These are phyloP conservation scores for Oligia strigilis DNA, from an alignment of 2,888 invertebrate genomes.

Conservation along the genomic window DNA sequence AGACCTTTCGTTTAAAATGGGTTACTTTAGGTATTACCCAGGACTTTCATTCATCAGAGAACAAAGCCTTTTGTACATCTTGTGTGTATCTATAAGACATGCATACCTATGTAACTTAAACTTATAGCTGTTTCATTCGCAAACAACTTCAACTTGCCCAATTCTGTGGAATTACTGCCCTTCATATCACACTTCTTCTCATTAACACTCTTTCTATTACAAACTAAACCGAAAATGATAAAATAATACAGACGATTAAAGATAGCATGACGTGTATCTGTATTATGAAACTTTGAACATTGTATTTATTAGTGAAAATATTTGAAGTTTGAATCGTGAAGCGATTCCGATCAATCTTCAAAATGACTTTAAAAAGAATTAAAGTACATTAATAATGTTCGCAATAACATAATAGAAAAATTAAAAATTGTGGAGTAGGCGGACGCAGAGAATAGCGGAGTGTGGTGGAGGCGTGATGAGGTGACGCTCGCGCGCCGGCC, in stretches of 20 bases:
- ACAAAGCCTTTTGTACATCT: not conserved
- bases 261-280: slow-evolving; percentile 33
- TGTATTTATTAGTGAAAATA: slow-evolving; percentile 27
- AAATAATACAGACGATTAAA: slow-evolving; percentile 17
- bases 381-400: slow-evolving; percentile 67
- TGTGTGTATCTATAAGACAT: not conserved
- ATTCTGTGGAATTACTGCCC: slow-evolving; percentile 42
- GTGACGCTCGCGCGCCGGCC: slow-evolving; percentile 88
- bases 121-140: not conserved
- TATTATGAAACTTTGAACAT: slow-evolving; percentile 31
- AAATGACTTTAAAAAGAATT: slow-evolving; percentile 68
- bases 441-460: slow-evolving; percentile 69
- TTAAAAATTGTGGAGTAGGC: slow-evolving; percentile 66
- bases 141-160: slow-evolving; percentile 8
- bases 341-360: slow-evolving; percentile 29
- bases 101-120: not conserved
- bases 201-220: slow-evolving; percentile 15
- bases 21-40: not conserved
- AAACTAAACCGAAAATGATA: not conserved
- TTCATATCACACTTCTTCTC: slow-evolving; percentile 56
- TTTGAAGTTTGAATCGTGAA: slow-evolving; percentile 24
- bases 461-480: slow-evolving; percentile 82
- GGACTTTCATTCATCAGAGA: not conserved
- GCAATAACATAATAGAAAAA: slow-evolving; percentile 69
- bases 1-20: not conserved